Base-by-base conservation (phyloP, 2,888 invertebrate genomes). In the Gastracanthus pulcherrimus region DNA sequence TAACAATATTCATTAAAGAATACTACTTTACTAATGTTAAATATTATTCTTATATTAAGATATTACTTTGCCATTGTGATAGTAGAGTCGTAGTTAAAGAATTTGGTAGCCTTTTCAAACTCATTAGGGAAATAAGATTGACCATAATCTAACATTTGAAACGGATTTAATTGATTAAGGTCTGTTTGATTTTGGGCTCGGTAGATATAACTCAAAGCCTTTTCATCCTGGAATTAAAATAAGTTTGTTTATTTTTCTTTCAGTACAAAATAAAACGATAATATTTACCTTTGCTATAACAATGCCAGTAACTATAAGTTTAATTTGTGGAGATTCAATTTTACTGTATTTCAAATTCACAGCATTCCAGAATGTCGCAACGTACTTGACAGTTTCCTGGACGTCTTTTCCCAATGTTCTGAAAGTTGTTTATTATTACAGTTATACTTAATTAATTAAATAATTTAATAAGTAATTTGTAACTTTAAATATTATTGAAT, bases 301-400 rank as follows among this genome's bases (percentile, higher is more conserved):
- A 2, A 82, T 7, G 38, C 81, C 81, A n/a, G 69, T 75, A 11
- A 82, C 16, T 11, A 29, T 9, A 31, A 82, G 26, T 23, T 62
- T 74, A 5, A 82, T 55, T 75, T 55, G 19, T 0, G 78, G 77
- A 13, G 23, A 41, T 2, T 29, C 13, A 60, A 82, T 13, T 34
- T 69, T 62, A 4, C 26, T 45, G 23, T 74, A 82, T 29, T 78
- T 29, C 13, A 82, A 51, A 23, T 82, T 82, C 4, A 78, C 74
- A 16, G 78, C 69, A 64, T 82, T 82, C 81, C 81, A 82, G 16
- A 82, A 78, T 13, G 38, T 66, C n/a, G 74, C n/a, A 16, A 72
- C 2, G n/a, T 82, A 78, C 62, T 70, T 69, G 1, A 82, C 3
- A 7, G 64, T 36, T 58, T 82, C 74, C 1, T 6, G 2, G 0